A percentile compares a stretch with the other conserved stretches of the same genome.
Evolutionary conservation across 2,797 vertebrate genomes (phyloP).

Genomic region (Anguilla anguilla): DNA sequence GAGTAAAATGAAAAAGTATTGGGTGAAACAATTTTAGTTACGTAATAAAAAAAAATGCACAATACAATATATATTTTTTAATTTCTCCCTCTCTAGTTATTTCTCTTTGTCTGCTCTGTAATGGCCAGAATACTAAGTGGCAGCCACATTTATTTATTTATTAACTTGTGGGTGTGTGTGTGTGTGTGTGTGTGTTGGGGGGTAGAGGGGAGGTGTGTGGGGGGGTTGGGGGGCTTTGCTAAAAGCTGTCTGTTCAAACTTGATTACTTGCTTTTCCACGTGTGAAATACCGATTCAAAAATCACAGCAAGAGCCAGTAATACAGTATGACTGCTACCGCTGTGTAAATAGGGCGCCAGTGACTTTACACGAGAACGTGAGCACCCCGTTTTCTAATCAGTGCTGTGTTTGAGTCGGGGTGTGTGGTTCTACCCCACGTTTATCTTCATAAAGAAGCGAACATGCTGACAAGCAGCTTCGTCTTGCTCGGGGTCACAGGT

Average conservation of each 20-base stretch:
- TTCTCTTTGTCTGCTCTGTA: no score
- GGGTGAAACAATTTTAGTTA: no score
- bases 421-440: not conserved
- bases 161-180: no score
- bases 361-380: not conserved
- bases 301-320: not conserved
- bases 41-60: no score
- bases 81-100: no score
- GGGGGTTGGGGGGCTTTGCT: not conserved
- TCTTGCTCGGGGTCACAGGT: not conserved
- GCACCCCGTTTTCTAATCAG: not conserved
- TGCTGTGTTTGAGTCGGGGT: not conserved
- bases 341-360: not conserved
- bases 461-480: not conserved
- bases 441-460: not conserved
- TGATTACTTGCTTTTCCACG: not conserved
- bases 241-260: not conserved
- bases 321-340: no score
- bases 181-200: no score
- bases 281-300: not conserved
- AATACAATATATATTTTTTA: no score
- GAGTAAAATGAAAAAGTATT: no score
- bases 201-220: no score
- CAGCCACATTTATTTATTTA: no score
- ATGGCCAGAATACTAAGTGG: no score